Conservation (phyloP, 2,113 vertebrate genomes). For the Semnornis frantzii region DNA sequence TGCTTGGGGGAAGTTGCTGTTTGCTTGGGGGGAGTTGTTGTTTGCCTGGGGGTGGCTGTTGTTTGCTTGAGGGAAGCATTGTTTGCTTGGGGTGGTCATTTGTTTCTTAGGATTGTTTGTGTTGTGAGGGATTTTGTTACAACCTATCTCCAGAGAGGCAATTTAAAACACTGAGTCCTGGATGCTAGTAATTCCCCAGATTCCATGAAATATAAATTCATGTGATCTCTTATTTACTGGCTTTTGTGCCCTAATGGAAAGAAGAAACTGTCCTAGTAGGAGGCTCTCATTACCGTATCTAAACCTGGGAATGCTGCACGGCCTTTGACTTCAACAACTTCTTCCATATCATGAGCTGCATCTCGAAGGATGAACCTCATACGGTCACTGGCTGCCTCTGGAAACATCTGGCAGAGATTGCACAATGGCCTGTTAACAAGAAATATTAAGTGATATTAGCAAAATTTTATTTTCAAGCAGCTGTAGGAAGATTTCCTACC, state of each 20-base stretch:
- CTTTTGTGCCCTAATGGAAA: not conserved
- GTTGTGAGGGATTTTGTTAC: not conserved
- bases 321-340: conserved; percentile 83
- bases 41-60: no score
- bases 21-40: no score
- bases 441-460: not conserved
- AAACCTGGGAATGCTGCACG: conserved; percentile 79
- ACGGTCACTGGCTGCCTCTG: conserved; percentile 78
- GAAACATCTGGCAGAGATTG: conserved; percentile 90
- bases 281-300: conserved; percentile 79
- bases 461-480: not conserved
- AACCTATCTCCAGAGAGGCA: not conserved
- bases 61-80: no score
- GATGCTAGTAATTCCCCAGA: not conserved
- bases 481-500: not conserved
- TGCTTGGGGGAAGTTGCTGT: no score
- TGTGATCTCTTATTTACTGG: not conserved
- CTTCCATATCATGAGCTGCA: conserved; percentile 82
- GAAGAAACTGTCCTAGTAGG: not conserved
- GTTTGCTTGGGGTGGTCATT: no score
- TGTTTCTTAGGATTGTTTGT: not conserved
- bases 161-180: not conserved
- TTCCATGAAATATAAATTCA: not conserved
- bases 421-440: conserved; percentile 83
- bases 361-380: conserved; percentile 83